Percentiles rank a stretch among this genome's conserved stretches.
phyloP scores from a whole-genome alignment of 1,140 invertebrate genomes.

The Drosophila ambigua region DNA sequence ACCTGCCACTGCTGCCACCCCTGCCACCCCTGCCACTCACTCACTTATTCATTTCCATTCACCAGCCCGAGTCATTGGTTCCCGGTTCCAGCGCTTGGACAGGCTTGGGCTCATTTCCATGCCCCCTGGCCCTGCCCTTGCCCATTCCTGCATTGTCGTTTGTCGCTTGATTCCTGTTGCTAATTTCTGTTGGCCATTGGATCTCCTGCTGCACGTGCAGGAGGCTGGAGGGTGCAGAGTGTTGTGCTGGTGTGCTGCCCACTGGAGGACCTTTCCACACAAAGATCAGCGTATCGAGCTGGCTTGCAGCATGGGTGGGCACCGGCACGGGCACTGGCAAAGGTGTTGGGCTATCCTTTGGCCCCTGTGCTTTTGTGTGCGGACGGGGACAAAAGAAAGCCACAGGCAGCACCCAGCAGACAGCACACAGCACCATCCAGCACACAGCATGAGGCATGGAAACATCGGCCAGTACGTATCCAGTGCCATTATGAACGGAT shows the following conservation, averaged over 20 bases:
- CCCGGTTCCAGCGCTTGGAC: too few species aligned
- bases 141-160: slow-evolving; percentile 50
- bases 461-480: too few species aligned
- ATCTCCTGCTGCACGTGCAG: slow-evolving; percentile 14
- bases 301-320: not conserved
- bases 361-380: slow-evolving; percentile 38
- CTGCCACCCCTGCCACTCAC: slow-evolving; percentile 1
- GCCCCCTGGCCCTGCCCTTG: not conserved
- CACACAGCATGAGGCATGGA: slow-evolving; percentile 1
- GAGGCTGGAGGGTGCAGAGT: too few species aligned
- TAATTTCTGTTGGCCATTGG: slow-evolving; percentile 57
- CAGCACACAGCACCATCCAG: slow-evolving; percentile 8
- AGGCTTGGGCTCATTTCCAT: too few species aligned
- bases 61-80: too few species aligned
- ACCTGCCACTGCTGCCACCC: not conserved
- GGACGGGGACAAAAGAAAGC: slow-evolving; percentile 45
- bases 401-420: slow-evolving; percentile 26
- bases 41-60: slow-evolving; percentile 53
- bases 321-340: not conserved
- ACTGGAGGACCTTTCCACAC: slow-evolving; percentile 37
- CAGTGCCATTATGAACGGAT: too few species aligned
- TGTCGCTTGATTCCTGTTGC: slow-evolving; percentile 54
- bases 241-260: not conserved
- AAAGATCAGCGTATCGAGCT: slow-evolving; percentile 47
- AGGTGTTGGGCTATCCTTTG: slow-evolving; percentile 45